phyloP scores from a whole-genome alignment of 2,797 vertebrate genomes.

The Fundulus diaphanus region DNA sequence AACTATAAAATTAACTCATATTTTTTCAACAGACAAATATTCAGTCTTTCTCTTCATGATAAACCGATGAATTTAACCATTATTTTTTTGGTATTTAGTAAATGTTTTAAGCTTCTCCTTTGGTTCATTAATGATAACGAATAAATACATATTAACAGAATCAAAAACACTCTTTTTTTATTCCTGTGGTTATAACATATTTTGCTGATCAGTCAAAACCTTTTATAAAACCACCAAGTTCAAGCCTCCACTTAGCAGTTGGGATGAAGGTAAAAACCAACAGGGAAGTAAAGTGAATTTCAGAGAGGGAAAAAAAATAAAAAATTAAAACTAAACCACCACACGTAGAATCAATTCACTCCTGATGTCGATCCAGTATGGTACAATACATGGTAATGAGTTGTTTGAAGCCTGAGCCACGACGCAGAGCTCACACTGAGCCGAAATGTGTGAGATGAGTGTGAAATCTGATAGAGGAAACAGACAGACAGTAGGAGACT shows the following conservation, averaged over 20 bases:
- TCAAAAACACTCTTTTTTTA: not conserved
- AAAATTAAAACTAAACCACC: conserved; percentile 37
- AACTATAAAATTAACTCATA: not conserved
- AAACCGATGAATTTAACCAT: not conserved
- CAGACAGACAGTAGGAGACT: conserved; percentile 55
- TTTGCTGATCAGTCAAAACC: not conserved
- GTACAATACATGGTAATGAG: conserved; percentile 64
- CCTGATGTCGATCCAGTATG: conserved; percentile 40
- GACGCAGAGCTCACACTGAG: conserved; percentile 60
- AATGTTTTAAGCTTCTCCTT: not conserved
- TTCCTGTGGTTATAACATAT: not conserved
- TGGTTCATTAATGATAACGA: not conserved
- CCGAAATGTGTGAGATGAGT: conserved; percentile 60
- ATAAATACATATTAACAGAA: not conserved
- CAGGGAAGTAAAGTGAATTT: conserved; percentile 41
- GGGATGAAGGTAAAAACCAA: conserved; percentile 28
- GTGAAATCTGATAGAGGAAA: conserved; percentile 67
- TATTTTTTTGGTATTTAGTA: not conserved
- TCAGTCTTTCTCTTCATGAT: not conserved
- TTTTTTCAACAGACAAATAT: not conserved
- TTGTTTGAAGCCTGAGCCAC: conserved; percentile 56
- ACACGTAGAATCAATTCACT: conserved; percentile 46
- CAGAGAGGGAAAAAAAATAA: conserved; percentile 43
- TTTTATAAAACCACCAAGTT: not conserved
- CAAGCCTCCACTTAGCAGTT: not conserved